Percentiles rank a stretch among this genome's conserved stretches.
Evolutionary conservation across 2,113 vertebrate genomes (phyloP).

Genomic region (Chinchilla lanigera): DNA sequence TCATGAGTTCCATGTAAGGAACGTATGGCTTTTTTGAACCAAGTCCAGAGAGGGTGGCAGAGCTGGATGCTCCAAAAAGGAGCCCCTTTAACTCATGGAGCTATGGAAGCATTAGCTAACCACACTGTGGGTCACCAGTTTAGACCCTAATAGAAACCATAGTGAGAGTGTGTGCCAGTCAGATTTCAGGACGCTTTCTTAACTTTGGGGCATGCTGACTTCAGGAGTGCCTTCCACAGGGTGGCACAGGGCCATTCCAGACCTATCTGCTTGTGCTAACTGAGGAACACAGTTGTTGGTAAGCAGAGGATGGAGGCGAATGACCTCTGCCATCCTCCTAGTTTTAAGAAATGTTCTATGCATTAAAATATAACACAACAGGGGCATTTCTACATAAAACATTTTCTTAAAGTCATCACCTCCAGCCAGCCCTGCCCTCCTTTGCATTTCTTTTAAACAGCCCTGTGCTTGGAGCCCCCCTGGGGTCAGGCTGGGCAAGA

Average conservation of each 20-base stretch:
- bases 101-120: neutral
- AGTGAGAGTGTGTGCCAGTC: neutral
- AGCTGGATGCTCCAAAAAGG: neutral
- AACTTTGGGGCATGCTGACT: neutral
- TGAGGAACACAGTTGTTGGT: neutral
- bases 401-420: neutral
- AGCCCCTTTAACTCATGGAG: neutral
- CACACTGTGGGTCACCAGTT: neutral
- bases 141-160: neutral
- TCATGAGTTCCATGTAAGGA: neutral
- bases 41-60: neutral
- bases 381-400: constrained; percentile 6
- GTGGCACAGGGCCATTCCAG: neutral
- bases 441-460: neutral
- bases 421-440: neutral
- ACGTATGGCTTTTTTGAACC: neutral
- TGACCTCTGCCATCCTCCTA: neutral
- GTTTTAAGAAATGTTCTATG: neutral
- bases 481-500: neutral
- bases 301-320: neutral
- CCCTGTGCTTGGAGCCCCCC: neutral
- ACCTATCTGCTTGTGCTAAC: too few species aligned
- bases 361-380: neutral
- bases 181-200: neutral
- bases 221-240: neutral